These are phyloP conservation scores for Bombus confusus DNA, from an alignment of 1,140 invertebrate genomes.

Conservation along the genomic window DNA sequence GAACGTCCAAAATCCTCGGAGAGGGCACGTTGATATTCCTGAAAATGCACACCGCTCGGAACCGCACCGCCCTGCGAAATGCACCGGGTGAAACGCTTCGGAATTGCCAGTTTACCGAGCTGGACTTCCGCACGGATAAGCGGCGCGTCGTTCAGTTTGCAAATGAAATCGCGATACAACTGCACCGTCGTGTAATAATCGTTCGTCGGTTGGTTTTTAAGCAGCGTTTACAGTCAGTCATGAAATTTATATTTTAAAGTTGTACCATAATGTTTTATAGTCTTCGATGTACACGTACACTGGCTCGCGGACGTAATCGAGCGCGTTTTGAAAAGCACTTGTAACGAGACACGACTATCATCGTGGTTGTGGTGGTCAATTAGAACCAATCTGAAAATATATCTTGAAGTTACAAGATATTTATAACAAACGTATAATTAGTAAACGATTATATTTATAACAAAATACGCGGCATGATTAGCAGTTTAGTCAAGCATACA, in stretches of 20 bases:
- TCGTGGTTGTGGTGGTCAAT: no score
- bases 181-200: not conserved
- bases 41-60: slow-evolving; percentile 33
- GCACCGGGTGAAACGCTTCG: slow-evolving; percentile 34
- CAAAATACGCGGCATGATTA: no score
- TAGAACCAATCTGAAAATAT: no score
- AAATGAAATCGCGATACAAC: slow-evolving; percentile 14
- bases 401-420: no score
- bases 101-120: slow-evolving; percentile 34
- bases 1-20: slow-evolving; percentile 28
- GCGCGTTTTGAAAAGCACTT: no score
- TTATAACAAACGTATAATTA: no score
- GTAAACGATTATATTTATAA: no score
- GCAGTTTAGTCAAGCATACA: no score
- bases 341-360: no score
- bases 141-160: slow-evolving; percentile 20
- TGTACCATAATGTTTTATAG: not conserved
- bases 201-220: not conserved
- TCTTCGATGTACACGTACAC: not conserved
- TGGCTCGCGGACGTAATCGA: not conserved
- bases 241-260: not conserved
- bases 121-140: not conserved
- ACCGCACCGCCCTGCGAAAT: not conserved
- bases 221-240: no score
- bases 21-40: slow-evolving; percentile 36